Base-by-base conservation (phyloP, 2,113 vertebrate species). In the Oriolus oriolus region DNA sequence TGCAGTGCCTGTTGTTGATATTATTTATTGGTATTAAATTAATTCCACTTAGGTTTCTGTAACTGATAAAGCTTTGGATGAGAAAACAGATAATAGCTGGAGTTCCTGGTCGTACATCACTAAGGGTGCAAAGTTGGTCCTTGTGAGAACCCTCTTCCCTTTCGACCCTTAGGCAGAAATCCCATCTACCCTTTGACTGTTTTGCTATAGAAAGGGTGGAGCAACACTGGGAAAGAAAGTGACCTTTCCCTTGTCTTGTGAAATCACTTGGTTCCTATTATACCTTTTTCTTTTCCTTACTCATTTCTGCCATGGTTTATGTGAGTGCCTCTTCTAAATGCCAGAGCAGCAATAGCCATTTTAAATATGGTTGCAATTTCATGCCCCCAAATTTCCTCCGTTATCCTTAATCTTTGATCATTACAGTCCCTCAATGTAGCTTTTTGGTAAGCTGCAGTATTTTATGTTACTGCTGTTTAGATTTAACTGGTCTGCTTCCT, bases 301-400 rank as follows among this genome's bases (percentile, higher is more conserved):
- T 95, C 60, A 61, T 96, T 96, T 97, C 93, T 95, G 10, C 82
- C 63, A 5, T 92, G 90, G 94, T 95, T 97, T 97, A 90, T 95
- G 74, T 35, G 96, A 95, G 84, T 61, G 42, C 86, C 93, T 97
- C 70, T 93, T 96, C 68, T 94, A 93, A 94, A 94, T 79, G 73
- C 86, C 63, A 63, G 57, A 93, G 93, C 96, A 96, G 95, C 93
- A 94, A 93, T 97, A 96, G 91, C 95, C 41, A 2, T 94, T 97
- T 96, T 96, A 98, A 98, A 98, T 97, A 97, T 94, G 94, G 95
- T 97, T 94, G 89, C 88, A 65, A 94, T 97, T 97, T 95, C 95
- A 94, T 84, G 94, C 69, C 93, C 84, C 87, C 90, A 86, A 44
- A 94, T 97, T 97, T 97, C 82, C 95, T 96, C 60, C 3, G 78